phyloP scores from a whole-genome alignment of 2,797 vertebrate genomes.

The Buphagus erythrorhynchus region DNA sequence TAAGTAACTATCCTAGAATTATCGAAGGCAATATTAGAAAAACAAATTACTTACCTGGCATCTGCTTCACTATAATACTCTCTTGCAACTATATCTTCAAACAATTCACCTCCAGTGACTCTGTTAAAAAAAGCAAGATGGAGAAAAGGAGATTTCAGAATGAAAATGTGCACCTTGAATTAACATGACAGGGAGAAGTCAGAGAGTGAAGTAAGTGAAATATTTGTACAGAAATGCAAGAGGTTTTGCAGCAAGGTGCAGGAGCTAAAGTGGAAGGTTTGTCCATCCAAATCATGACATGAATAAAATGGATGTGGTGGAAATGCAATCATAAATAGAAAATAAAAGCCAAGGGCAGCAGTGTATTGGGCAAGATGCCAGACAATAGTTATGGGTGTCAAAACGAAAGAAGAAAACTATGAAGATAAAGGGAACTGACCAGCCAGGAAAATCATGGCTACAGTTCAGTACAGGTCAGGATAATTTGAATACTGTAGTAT shows the following conservation, averaged over 20 bases:
- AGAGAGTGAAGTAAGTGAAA: neutral
- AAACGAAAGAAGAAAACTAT: neutral
- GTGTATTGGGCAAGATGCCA: neutral
- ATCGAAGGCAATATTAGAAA: neutral
- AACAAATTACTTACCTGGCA: slow-evolving; percentile 88
- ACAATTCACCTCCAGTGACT: slow-evolving; percentile 96
- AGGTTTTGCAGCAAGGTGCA: neutral
- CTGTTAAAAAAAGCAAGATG: slow-evolving; percentile 73
- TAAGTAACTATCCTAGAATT: neutral
- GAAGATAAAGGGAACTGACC: neutral
- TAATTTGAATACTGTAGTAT: neutral
- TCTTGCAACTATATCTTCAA: slow-evolving; percentile 97
- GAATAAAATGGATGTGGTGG: neutral
- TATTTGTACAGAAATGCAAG: neutral
- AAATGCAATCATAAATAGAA: neutral
- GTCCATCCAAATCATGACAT: neutral
- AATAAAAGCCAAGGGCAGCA: neutral
- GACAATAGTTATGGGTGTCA: neutral
- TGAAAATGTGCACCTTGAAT: neutral
- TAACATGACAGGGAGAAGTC: neutral
- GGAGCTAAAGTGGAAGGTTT: neutral
- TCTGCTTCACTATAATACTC: slow-evolving; percentile 99
- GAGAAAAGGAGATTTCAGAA: slow-evolving; percentile 1
- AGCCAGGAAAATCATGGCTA: neutral
- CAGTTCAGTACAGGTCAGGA: neutral